A percentile compares a stretch with the other conserved stretches of the same genome.
These are phyloP conservation scores for Eumaeus atala DNA, from an alignment of 1,140 invertebrate species.

Conservation along the genomic window DNA sequence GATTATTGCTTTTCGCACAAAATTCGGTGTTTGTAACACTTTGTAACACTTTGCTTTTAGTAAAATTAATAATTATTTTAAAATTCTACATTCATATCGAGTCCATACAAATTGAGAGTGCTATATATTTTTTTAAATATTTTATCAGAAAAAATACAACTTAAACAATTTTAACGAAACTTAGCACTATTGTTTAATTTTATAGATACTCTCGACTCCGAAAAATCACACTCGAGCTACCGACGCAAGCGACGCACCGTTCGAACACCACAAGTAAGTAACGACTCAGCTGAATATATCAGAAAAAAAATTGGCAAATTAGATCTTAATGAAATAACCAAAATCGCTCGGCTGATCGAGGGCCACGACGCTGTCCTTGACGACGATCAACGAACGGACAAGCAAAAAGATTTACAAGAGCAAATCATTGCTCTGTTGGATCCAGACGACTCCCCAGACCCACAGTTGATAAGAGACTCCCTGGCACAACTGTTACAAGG, in stretches of 20 bases:
- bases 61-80: no score
- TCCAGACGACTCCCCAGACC: slow-evolving; percentile 51
- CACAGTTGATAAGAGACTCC: slow-evolving; percentile 40
- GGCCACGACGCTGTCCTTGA: slow-evolving; percentile 40
- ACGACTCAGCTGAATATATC: slow-evolving; percentile 51
- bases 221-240: slow-evolving; percentile 55
- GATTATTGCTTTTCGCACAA: no score
- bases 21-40: no score
- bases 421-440: slow-evolving; percentile 55
- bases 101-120: no score
- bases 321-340: slow-evolving; percentile 54
- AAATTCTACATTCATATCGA: no score
- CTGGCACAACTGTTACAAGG: slow-evolving; percentile 45
- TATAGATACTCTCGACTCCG: slow-evolving; percentile 47
- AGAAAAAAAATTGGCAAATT: slow-evolving; percentile 57
- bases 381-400: slow-evolving; percentile 31
- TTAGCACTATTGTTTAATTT: not conserved
- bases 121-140: no score
- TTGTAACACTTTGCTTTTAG: no score
- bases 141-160: no score
- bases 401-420: slow-evolving; percentile 50
- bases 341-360: slow-evolving; percentile 51
- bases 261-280: slow-evolving; percentile 63
- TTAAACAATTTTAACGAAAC: no score
- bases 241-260: slow-evolving; percentile 49